Evolutionary conservation across 2,888 invertebrate genomes (phyloP).

Genomic region (Chymomyza fuscimana): DNA sequence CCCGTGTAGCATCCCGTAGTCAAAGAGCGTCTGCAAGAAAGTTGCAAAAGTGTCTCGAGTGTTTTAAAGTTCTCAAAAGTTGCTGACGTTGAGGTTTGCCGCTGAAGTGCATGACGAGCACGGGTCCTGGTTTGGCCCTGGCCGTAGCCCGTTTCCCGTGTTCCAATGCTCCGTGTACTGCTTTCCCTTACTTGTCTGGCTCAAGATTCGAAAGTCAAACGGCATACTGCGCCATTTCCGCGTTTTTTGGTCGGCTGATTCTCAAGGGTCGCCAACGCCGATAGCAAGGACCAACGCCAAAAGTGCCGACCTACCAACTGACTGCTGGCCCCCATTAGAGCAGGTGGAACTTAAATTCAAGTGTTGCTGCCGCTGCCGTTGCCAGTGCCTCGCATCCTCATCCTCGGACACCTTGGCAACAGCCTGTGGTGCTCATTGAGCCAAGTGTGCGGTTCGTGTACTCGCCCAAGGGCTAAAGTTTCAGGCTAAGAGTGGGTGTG

Average conservation of each 20-base stretch:
- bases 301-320: conserved; percentile 11
- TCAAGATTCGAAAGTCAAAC: conserved; percentile 1
- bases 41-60: conserved; percentile 76
- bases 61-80: conserved; percentile 54
- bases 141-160: background rate
- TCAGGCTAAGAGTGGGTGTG: conserved; percentile 11
- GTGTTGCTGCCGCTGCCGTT: conserved; percentile 36
- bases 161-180: background rate
- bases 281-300: background rate
- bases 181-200: background rate
- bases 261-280: conserved; percentile 45
- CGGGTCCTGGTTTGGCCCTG: background rate
- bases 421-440: conserved; percentile 2
- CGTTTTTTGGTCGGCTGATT: conserved; percentile 57
- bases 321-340: conserved; percentile 36
- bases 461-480: conserved; percentile 45
- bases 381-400: conserved; percentile 23
- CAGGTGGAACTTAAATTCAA: conserved; percentile 41
- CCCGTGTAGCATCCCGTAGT: no score
- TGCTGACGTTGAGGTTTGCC: conserved; percentile 31
- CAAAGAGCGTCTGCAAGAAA: conserved; percentile 51
- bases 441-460: conserved; percentile 59
- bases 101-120: background rate
- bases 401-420: background rate
- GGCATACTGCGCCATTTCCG: conserved; percentile 49